phyloP scores from a whole-genome alignment of 2,888 invertebrate species.

The Cantharis rufa region DNA sequence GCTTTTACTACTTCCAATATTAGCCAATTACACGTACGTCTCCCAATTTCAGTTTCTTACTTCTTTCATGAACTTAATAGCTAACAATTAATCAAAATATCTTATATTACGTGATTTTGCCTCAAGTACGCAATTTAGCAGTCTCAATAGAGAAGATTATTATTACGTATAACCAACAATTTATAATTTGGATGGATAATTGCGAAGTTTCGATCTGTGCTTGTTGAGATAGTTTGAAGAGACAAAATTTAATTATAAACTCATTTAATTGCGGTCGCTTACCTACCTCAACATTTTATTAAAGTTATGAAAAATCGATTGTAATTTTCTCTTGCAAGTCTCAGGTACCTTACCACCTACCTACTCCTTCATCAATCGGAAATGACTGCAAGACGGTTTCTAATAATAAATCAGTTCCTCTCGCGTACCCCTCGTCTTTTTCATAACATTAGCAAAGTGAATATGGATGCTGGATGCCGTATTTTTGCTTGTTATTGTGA shows the following conservation, averaged over 20 bases:
- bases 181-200: not conserved
- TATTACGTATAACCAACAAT: not conserved
- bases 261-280: not conserved
- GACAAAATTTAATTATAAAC: not conserved
- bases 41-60: not conserved
- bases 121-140: not conserved
- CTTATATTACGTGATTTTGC: not conserved
- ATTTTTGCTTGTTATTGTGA: not conserved
- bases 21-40: not conserved
- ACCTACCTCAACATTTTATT: not conserved
- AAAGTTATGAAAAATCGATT: conserved; percentile 17
- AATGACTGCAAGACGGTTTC: conserved; percentile 45
- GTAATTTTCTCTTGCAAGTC: conserved; percentile 22
- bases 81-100: not conserved
- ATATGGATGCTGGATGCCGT: not conserved
- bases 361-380: conserved; percentile 44
- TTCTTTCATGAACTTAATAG: not conserved
- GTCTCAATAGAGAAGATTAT: not conserved
- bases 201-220: not conserved
- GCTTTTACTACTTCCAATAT: not conserved
- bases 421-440: conserved; percentile 1
- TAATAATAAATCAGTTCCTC: conserved; percentile 45
- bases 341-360: conserved; percentile 28
- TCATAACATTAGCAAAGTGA: conserved; percentile 4
- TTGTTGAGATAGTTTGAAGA: not conserved